These are phyloP conservation scores for Pentalonia nigronervosa DNA, from an alignment of 1,140 invertebrate genomes.

Conservation along the genomic window DNA sequence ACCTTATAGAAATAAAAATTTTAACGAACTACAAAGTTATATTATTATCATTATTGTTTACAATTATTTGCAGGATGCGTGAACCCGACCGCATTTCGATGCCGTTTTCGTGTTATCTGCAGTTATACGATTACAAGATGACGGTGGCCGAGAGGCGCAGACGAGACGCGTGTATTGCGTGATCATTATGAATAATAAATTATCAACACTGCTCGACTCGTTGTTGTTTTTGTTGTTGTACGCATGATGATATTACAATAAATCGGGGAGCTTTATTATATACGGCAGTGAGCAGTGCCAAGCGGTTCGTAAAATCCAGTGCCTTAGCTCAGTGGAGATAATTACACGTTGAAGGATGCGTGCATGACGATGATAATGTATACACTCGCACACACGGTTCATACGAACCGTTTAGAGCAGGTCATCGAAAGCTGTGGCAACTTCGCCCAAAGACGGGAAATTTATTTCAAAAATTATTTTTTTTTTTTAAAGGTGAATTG, in stretches of 20 bases:
- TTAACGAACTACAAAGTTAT: neutral
- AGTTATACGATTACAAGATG: neutral
- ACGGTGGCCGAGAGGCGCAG: neutral
- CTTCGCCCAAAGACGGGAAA: too few relatives aligned
- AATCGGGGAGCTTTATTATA: neutral
- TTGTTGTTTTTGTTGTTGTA: neutral
- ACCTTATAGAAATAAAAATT: neutral
- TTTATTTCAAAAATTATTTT: too few relatives aligned
- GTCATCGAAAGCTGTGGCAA: too few relatives aligned
- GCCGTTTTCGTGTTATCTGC: neutral
- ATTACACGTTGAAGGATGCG: neutral
- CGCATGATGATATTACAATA: neutral
- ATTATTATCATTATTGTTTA: neutral
- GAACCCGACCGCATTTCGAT: conserved; percentile 21
- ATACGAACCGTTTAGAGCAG: neutral
- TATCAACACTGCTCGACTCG: neutral
- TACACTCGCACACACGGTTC: neutral
- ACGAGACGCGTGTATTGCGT: neutral
- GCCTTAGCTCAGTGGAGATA: neutral
- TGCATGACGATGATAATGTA: neutral
- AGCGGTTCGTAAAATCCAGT: neutral
- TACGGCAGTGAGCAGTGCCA: neutral
- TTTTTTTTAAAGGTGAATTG: too few relatives aligned
- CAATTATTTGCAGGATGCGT: neutral
- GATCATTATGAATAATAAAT: neutral